Evolutionary conservation across 2,113 vertebrate species (phyloP).

Genomic region (Pedetes capensis): DNA sequence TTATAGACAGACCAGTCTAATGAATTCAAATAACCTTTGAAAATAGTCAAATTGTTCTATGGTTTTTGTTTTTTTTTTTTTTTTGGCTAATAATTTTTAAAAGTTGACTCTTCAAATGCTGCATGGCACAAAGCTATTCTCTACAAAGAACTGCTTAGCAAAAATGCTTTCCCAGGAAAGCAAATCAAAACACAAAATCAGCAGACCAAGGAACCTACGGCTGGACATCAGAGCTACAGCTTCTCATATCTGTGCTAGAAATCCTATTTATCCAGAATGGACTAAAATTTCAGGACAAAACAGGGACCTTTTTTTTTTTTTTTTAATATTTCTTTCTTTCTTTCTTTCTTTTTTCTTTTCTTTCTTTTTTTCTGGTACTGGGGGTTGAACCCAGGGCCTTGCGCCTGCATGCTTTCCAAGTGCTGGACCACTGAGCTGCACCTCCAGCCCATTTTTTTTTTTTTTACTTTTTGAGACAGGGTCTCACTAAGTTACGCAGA

Average conservation of each 20-base stretch:
- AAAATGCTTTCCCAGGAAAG: slow-evolving; percentile 32
- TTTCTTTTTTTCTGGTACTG: no score
- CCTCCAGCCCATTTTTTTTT: no score
- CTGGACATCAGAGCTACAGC: slow-evolving; percentile 33
- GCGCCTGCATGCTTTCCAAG: no score
- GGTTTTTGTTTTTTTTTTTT: neutral
- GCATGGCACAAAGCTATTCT: slow-evolving; percentile 31
- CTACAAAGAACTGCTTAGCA: slow-evolving; percentile 15
- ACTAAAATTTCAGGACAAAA: slow-evolving; percentile 76
- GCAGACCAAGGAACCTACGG: slow-evolving; percentile 19
- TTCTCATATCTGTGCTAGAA: slow-evolving; percentile 17
- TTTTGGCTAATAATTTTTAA: slow-evolving; percentile 54
- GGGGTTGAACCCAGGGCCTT: no score
- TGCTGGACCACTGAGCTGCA: no score
- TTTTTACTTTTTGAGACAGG: no score
- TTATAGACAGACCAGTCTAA: neutral
- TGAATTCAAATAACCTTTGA: neutral
- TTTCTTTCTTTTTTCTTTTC: no score
- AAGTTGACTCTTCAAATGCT: slow-evolving; percentile 24
- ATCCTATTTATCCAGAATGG: neutral
- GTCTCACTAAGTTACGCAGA: no score
- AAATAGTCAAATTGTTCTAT: neutral
- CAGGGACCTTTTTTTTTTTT: no score
- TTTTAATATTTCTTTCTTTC: no score
- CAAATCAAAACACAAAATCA: slow-evolving; percentile 39